These are phyloP conservation scores for Hydrocynus forskahlii DNA, from an alignment of 2,797 vertebrate species.

Conservation along the genomic window DNA sequence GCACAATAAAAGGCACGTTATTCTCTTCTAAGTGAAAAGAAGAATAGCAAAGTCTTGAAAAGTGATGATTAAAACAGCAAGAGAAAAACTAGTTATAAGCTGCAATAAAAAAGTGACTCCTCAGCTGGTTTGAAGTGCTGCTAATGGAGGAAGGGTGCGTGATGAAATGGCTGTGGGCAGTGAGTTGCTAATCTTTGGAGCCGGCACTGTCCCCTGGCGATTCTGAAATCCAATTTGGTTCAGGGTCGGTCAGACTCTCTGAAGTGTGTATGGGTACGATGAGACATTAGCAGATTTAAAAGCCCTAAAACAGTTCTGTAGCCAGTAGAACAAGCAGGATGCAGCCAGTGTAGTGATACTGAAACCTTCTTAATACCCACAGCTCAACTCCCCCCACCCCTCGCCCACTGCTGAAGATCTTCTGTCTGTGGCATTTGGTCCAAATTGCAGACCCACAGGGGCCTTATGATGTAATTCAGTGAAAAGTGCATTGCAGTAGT, in stretches of 20 bases:
- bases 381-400: not conserved
- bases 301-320: constrained; percentile 19
- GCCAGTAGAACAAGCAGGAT: constrained; percentile 29
- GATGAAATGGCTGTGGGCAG: constrained; percentile 47
- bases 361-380: constrained; percentile 32
- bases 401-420: not conserved
- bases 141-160: constrained; percentile 33
- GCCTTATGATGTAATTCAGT: constrained; percentile 27
- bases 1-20: not conserved
- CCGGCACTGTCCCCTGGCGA: constrained; percentile 26
- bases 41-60: not conserved
- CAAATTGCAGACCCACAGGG: constrained; percentile 23
- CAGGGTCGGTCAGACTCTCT: constrained; percentile 29
- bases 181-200: constrained; percentile 34
- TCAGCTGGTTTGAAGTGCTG: constrained; percentile 10
- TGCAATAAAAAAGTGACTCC: not conserved
- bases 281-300: constrained; percentile 48
- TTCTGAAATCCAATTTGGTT: constrained; percentile 36
- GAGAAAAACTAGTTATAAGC: not conserved
- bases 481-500: constrained; percentile 4
- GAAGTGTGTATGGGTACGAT: constrained; percentile 31
- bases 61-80: constrained; percentile 13
- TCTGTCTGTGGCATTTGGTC: constrained; percentile 1
- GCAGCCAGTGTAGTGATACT: constrained; percentile 23
- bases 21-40: constrained; percentile 3